Percentiles rank a stretch among this genome's conserved stretches.
phyloP scores from a whole-genome alignment of 2,888 invertebrate species.

The Asteroscopus sphinx region DNA sequence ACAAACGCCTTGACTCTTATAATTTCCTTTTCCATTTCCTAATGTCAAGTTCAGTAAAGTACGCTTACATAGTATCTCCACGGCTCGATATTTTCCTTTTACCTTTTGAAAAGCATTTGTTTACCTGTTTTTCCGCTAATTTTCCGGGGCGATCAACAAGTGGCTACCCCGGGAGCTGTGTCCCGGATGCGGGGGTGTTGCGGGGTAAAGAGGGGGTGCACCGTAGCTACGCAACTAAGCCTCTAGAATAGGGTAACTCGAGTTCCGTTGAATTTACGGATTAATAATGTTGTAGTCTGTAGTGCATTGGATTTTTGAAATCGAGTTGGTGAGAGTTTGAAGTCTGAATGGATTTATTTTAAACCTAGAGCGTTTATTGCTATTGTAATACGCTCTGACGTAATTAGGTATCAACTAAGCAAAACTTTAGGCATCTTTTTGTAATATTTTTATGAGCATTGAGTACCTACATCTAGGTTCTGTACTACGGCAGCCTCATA shows the following conservation, averaged over 20 bases:
- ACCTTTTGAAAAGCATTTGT: slow-evolving; percentile 32
- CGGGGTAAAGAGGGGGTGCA: slow-evolving; percentile 32
- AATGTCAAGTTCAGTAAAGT: slow-evolving; percentile 32
- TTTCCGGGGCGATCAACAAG: slow-evolving; percentile 68
- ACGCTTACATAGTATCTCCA: slow-evolving; percentile 12
- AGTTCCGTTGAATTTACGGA: slow-evolving; percentile 18
- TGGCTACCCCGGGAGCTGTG: slow-evolving; percentile 59
- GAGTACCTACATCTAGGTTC: too few species aligned
- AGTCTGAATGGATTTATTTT: too few species aligned
- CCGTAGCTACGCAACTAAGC: slow-evolving; percentile 61
- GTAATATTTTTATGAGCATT: too few species aligned
- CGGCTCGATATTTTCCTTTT: slow-evolving; percentile 14
- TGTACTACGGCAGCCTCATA: too few species aligned
- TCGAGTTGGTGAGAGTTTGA: too few species aligned
- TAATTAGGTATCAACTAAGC: too few species aligned
- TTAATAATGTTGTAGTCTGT: slow-evolving; percentile 2
- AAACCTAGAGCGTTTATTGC: too few species aligned
- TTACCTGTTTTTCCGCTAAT: slow-evolving; percentile 55
- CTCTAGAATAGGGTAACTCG: slow-evolving; percentile 33
- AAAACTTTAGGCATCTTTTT: too few species aligned
- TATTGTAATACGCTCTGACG: too few species aligned
- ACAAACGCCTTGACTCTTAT: neutral
- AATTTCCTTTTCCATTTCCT: slow-evolving; percentile 42
- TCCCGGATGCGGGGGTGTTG: slow-evolving; percentile 27
- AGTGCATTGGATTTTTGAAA: slow-evolving; percentile 3